Base-by-base conservation (phyloP, 1,140 invertebrate genomes). In the Neodiprion virginianus region DNA sequence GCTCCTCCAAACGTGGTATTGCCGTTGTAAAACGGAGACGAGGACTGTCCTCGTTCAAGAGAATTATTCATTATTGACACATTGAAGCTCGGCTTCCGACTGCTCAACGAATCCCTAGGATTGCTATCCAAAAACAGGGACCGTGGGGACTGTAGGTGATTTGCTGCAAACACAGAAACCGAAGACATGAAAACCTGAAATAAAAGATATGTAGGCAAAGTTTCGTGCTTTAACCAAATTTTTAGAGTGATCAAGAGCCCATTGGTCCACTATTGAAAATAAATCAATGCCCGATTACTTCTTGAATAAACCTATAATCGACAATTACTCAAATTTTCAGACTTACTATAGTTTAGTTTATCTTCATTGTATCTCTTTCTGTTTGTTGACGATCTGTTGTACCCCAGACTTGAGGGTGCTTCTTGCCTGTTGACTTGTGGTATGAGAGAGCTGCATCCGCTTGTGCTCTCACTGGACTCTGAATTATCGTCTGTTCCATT, bases 11-110 rank as follows among this genome's bases (percentile, higher is more conserved):
- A 97, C 67, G 91, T 92, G 3, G 94, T 96, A 77, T 90, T 91
- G n/a, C 95, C 95, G 77, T 89, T 89, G 83, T 97, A 97, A 85
- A 96, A 97, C 49, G 95, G 93, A 11, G 95, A 93, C 3, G 83
- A 80, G 2, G 80, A 79, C 11, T 83, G 75, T 21, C 78, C 76
- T 72, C 82, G 84, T 8, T 87, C 82, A 50, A 80, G 48, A 14
- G 79, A 77, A 74, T 82, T 87, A 69, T 89, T 89, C 61, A 90
- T 79, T 49, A 88, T 81, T 47, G 90, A 93, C 12, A 89, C 86
- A 78, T 92, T 91, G 77, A 92, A 92, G 50, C 88, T 88, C 70
- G 91, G 90, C 76, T 87, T 86, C 73, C 89, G 88, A 73, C 87
- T 87, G 78, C 89, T 90, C 77, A 89, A 78, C 0, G 87, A 85